These are phyloP conservation scores for Linnaemya tessellans DNA, from an alignment of 2,888 invertebrate genomes.

Conservation along the genomic window DNA sequence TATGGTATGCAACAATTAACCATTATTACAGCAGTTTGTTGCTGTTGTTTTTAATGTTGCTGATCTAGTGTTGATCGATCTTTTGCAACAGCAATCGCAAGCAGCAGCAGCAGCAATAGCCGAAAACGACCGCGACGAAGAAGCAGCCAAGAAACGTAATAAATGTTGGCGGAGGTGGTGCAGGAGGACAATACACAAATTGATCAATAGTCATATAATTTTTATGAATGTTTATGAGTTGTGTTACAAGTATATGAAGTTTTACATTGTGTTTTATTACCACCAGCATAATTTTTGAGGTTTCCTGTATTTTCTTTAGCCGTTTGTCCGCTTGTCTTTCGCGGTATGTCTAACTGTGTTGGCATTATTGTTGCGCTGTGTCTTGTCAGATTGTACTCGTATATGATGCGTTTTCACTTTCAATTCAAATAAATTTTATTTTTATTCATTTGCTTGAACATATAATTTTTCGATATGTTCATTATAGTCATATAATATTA, in stretches of 20 bases:
- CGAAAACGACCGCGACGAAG: slow-evolving; percentile 4
- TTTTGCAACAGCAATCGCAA: slow-evolving; percentile 42
- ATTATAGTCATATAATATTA: background rate
- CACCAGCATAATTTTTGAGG: slow-evolving; percentile 59
- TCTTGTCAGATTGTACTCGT: slow-evolving; percentile 69
- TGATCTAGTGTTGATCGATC: slow-evolving; percentile 63
- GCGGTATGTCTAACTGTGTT: slow-evolving; percentile 9
- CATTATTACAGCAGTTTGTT: slow-evolving; percentile 55
- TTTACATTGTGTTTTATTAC: slow-evolving; percentile 62
- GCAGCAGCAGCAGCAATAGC: slow-evolving; percentile 2
- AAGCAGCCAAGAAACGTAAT: slow-evolving; percentile 25
- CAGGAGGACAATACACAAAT: slow-evolving; percentile 58
- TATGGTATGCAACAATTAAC: slow-evolving; percentile 67
- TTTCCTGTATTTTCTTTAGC: slow-evolving; percentile 67
- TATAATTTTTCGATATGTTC: background rate
- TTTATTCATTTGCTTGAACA: background rate
- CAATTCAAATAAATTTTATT: slow-evolving; percentile 68
- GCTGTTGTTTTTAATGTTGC: slow-evolving; percentile 32
- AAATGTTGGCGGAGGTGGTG: slow-evolving; percentile 45
- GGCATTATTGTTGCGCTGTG: slow-evolving; percentile 29
- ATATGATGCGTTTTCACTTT: slow-evolving; percentile 72
- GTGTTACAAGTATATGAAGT: slow-evolving; percentile 36
- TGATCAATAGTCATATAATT: slow-evolving; percentile 63
- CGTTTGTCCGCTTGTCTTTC: slow-evolving; percentile 28
- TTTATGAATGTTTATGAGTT: slow-evolving; percentile 66